A percentile compares a stretch with the other conserved stretches of the same genome.
Evolutionary conservation across 1,140 invertebrate species (phyloP).

Genomic region (Bombus turneri): DNA sequence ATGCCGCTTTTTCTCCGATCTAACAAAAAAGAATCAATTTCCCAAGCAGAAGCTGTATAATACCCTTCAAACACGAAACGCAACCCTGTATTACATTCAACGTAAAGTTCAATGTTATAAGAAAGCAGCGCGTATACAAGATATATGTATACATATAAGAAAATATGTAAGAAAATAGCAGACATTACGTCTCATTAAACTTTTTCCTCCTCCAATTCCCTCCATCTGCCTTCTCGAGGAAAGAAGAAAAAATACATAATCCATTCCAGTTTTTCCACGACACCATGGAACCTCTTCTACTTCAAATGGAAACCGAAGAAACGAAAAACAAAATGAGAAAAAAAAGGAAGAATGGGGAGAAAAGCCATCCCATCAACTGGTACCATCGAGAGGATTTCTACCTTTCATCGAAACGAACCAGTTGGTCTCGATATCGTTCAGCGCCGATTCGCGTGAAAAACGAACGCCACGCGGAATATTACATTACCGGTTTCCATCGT

Average conservation of each 20-base stretch:
- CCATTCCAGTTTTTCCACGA: not conserved
- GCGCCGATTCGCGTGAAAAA: slow-evolving; percentile 6
- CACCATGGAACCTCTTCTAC: too few species aligned
- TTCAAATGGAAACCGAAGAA: not conserved
- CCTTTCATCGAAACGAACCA: not conserved
- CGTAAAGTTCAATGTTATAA: not conserved
- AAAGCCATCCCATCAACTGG: too few species aligned
- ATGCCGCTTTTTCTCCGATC: not conserved
- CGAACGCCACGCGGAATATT: slow-evolving; percentile 41
- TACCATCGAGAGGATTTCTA: not conserved
- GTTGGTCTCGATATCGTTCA: not conserved
- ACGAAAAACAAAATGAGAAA: not conserved
- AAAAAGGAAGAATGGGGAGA: not conserved
- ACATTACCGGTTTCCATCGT: slow-evolving; percentile 34
- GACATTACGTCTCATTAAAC: not conserved
- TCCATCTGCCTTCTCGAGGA: not conserved
- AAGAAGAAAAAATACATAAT: not conserved
- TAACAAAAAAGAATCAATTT: not conserved
- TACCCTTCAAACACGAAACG: not conserved
- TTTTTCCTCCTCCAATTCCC: slow-evolving; percentile 4
- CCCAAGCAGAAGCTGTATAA: not conserved
- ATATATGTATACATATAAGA: not conserved
- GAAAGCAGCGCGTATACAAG: not conserved
- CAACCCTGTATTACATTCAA: not conserved
- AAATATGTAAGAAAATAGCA: not conserved